Conservation (phyloP, 2,888 invertebrate genomes). For the Sepiola atlantica region DNA sequence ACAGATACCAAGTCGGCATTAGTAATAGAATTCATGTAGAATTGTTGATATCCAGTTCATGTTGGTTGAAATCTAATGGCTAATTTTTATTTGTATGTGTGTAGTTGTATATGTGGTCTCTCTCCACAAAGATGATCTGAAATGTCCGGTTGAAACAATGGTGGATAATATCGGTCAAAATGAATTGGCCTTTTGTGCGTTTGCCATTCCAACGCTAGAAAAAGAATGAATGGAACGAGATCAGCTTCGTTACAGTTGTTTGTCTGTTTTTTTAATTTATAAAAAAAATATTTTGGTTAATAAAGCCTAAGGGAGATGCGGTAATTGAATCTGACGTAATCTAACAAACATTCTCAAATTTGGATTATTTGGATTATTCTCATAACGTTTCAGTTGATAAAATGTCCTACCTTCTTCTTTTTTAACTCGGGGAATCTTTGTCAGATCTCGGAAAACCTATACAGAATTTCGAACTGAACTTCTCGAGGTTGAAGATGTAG, state of each 20-base stretch:
- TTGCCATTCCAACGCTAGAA: not conserved
- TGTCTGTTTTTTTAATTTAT: too few species aligned
- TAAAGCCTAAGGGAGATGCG: not conserved
- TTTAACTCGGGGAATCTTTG: too few species aligned
- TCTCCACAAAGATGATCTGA: not conserved
- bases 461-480: too few species aligned
- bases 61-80: not conserved
- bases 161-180: not conserved
- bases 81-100: not conserved
- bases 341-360: not conserved
- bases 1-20: too few species aligned
- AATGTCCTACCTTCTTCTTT: not conserved
- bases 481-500: too few species aligned
- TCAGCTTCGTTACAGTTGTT: not conserved
- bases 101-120: not conserved
- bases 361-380: too few species aligned
- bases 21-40: too few species aligned
- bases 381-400: too few species aligned
- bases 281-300: too few species aligned
- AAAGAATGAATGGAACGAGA: not conserved
- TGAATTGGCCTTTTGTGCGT: not conserved
- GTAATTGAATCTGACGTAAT: not conserved
- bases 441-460: too few species aligned
- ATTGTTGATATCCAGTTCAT: not conserved
- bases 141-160: not conserved